phyloP scores from a whole-genome alignment of 2,797 vertebrate species.

The Pangasius mekongensis region DNA sequence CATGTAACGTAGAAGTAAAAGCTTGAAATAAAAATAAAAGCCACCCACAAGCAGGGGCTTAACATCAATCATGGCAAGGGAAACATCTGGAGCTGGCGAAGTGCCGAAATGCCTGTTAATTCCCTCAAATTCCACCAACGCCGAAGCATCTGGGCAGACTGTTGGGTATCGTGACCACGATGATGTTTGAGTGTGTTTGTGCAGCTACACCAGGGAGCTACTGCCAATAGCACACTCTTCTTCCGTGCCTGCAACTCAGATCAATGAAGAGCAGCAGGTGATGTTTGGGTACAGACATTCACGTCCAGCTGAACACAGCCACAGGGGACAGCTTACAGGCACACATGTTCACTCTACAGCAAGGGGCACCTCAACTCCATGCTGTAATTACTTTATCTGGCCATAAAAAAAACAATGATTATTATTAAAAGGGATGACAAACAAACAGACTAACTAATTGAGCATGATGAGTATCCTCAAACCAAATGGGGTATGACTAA shows the following conservation, averaged over 20 bases:
- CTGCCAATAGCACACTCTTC: conserved; percentile 50
- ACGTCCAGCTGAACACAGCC: conserved; percentile 38
- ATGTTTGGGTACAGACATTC: conserved; percentile 44
- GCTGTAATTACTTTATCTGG: conserved; percentile 61
- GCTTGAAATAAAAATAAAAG: conserved; percentile 55
- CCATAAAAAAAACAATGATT: conserved; percentile 60
- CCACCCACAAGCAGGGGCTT: conserved; percentile 50
- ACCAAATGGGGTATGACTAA: conserved; percentile 73
- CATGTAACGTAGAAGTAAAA: conserved; percentile 6
- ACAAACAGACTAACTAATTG: conserved; percentile 68
- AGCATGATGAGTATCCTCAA: conserved; percentile 67
- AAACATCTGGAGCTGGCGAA: conserved; percentile 68
- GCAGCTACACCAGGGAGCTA: conserved; percentile 53
- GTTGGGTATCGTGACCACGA: conserved; percentile 66
- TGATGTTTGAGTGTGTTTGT: conserved; percentile 51
- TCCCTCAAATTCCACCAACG: conserved; percentile 70
- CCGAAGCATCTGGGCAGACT: conserved; percentile 70
- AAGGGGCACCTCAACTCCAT: not conserved
- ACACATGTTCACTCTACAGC: conserved; percentile 29
- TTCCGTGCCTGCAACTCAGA: conserved; percentile 58
- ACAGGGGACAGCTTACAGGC: conserved; percentile 25
- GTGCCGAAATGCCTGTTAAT: conserved; percentile 66
- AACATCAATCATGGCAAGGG: conserved; percentile 65
- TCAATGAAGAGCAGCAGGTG: conserved; percentile 44
- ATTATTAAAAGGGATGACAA: conserved; percentile 69